Base-by-base conservation (phyloP, 2,888 invertebrate genomes). In the Leptopterna dolabrata region DNA sequence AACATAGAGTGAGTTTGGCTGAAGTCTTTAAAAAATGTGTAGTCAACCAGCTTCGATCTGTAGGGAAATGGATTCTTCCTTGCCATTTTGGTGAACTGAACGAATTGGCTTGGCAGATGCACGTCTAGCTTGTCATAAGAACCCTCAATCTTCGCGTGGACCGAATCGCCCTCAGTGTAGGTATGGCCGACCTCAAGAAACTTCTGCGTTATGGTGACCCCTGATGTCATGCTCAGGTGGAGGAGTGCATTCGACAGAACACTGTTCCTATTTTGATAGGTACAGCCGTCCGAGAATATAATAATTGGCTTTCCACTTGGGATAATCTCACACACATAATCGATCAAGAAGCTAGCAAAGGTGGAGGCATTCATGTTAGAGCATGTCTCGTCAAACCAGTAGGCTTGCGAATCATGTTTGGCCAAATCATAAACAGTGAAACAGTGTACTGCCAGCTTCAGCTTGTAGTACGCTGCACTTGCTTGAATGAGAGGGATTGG, bases 91-190 rank as follows among this genome's bases (percentile, higher is more conserved):
- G 86, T 88, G 63, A 83, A 83, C 71, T 88, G 80, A 30, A 88
- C 83, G 76, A 86, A 86, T 47, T 88, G 86, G 70, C 43, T 43
- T 19, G 84, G 88, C 30, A 87, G 45, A 45, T 78, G 87, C 16
- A 88, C 51, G 36, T 88, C 88, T 47, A 87, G 76, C 29, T 84
- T 43, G 55, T 76, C 63, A 11, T 81, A 63, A 24, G 43, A 81
- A 14, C 76, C 43, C 63, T 91, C 90, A 41, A 91, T 90, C 41
- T 84, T 73, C 30, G 89, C 88, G 81, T 91, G 90, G 43, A 91
- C 90, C 3, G 89, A 89, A 86, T 91, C 91, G 73, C 89, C 89
- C 86, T 91, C 90, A 90, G 90, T 91, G 89, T 91, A 90, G 11
- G 91, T 91, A 87, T 91, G 91, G 0, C 91, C 91, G 63, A 89